A percentile compares a stretch with the other conserved stretches of the same genome.
Conservation (phyloP, 2,888 invertebrate genomes). For the Pardosa pseudoannulata region DNA sequence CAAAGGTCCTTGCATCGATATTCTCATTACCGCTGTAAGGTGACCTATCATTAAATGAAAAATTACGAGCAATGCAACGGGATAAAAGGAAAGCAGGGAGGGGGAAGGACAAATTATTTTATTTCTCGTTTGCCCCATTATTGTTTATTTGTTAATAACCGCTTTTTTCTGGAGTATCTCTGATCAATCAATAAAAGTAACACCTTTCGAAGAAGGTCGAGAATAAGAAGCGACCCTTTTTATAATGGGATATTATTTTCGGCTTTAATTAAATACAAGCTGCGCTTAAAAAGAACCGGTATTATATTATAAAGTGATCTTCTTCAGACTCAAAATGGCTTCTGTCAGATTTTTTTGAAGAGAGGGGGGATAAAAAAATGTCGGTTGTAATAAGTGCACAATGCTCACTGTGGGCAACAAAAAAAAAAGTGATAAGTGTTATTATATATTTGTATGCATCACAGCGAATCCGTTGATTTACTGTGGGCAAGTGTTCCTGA, state of each 20-base stretch:
- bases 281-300: not conserved
- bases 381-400: not conserved
- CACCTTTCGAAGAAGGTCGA: slow-evolving; percentile 49
- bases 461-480: too few species aligned
- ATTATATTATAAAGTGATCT: not conserved
- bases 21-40: slow-evolving; percentile 19
- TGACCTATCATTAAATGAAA: slow-evolving; percentile 55
- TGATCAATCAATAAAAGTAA: slow-evolving; percentile 71
- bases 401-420: too few species aligned
- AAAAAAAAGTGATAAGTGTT: too few species aligned
- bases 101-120: not conserved
- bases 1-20: slow-evolving; percentile 15
- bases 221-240: slow-evolving; percentile 33
- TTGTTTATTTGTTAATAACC: slow-evolving; percentile 68
- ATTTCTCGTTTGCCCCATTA: slow-evolving; percentile 41
- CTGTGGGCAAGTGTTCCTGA: too few species aligned
- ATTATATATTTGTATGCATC: too few species aligned
- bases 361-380: not conserved
- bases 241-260: slow-evolving; percentile 43
- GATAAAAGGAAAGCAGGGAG: slow-evolving; percentile 6
- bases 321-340: not conserved
- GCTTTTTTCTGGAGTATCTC: slow-evolving; percentile 32
- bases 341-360: not conserved
- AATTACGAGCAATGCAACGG: slow-evolving; percentile 13
- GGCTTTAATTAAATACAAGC: slow-evolving; percentile 59